phyloP scores from a whole-genome alignment of 2,113 vertebrate species.

The Brachyistius frenatus region DNA sequence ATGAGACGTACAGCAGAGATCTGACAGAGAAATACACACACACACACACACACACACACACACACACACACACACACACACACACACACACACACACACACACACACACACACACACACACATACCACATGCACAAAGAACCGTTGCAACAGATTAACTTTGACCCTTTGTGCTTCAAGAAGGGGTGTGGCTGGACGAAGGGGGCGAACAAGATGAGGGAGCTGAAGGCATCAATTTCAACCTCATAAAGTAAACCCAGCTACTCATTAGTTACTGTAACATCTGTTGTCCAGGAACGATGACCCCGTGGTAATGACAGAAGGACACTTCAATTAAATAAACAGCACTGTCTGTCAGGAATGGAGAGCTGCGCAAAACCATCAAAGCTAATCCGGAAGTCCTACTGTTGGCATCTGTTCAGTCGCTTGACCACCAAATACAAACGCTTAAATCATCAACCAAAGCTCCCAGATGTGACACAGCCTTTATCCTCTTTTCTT shows the following conservation, averaged over 20 bases:
- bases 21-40: background rate
- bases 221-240: conserved; percentile 82
- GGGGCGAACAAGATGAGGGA: conserved; percentile 55
- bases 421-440: conserved; percentile 11
- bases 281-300: conserved; percentile 81
- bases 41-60: background rate
- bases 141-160: conserved; percentile 64
- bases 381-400: conserved; percentile 62
- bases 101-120: background rate
- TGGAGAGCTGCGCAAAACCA: conserved; percentile 46
- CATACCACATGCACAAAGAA: conserved; percentile 26
- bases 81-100: background rate
- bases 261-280: conserved; percentile 86
- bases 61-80: background rate
- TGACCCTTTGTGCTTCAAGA: conserved; percentile 73
- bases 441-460: conserved; percentile 57
- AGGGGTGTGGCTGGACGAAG: conserved; percentile 60
- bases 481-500: conserved; percentile 18
- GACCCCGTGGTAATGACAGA: conserved; percentile 83
- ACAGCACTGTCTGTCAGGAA: conserved; percentile 76
- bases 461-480: conserved; percentile 29
- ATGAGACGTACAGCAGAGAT: conserved; percentile 45
- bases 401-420: conserved; percentile 50
- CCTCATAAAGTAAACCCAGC: conserved; percentile 83
- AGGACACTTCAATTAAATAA: conserved; percentile 79